Conservation (phyloP, 2,113 vertebrate species). For the Arenaria interpres region DNA sequence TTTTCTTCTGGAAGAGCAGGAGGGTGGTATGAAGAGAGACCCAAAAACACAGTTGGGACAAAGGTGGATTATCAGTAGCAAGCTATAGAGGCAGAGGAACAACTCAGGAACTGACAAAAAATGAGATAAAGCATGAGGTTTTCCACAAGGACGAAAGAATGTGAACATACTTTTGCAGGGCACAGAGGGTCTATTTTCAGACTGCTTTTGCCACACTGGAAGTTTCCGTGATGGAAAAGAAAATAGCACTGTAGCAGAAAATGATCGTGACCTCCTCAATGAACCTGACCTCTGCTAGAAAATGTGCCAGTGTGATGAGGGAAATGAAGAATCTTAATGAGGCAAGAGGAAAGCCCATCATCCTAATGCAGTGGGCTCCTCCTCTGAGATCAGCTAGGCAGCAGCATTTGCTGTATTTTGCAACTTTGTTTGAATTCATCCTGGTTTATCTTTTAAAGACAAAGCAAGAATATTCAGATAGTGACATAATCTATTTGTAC, state of each 20-base stretch:
- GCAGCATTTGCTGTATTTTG: not conserved
- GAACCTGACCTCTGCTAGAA: conserved; percentile 5
- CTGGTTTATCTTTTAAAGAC: not conserved
- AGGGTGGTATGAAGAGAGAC: not conserved
- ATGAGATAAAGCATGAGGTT: not conserved
- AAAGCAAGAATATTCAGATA: not conserved
- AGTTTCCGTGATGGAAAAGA: conserved; percentile 27
- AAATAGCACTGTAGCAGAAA: conserved; percentile 28
- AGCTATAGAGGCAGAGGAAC: not conserved
- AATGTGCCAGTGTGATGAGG: conserved; percentile 20
- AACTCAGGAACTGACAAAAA: not conserved
- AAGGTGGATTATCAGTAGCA: not conserved
- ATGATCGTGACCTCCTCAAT: not conserved
- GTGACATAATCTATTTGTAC: not conserved
- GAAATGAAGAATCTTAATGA: conserved; percentile 51
- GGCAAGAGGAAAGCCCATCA: not conserved
- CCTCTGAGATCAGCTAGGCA: not conserved
- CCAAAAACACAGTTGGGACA: not conserved
- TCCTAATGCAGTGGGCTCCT: not conserved
- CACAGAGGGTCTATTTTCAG: conserved; percentile 18
- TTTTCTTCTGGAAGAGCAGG: not conserved
- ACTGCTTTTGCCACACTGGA: not conserved
- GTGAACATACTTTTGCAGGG: not conserved
- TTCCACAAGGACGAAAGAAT: not conserved
- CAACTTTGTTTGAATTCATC: not conserved